A percentile compares a stretch with the other conserved stretches of the same genome.
Conservation (phyloP, 2,888 invertebrate genomes). For the Eupsilia transversa region DNA sequence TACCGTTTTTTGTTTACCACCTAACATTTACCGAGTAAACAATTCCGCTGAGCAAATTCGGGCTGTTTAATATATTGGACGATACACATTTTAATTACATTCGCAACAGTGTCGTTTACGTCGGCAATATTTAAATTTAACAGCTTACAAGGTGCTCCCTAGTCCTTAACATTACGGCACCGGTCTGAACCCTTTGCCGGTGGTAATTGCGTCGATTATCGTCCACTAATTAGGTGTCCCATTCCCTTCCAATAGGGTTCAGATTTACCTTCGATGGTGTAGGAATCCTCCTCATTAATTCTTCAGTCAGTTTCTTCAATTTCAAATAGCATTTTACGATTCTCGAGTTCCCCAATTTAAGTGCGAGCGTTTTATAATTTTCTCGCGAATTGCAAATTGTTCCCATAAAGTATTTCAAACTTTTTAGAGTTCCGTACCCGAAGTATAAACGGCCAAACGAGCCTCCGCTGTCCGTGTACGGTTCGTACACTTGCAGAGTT, state of each 20-base stretch:
- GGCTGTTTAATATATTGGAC: constrained; percentile 52
- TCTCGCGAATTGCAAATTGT: constrained; percentile 46
- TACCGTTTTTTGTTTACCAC: constrained; percentile 29
- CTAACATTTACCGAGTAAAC: constrained; percentile 49
- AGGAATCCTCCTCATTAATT: constrained; percentile 68
- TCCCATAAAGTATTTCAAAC: constrained; percentile 46
- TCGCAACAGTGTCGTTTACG: constrained; percentile 40
- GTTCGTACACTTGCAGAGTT: too few relatives aligned
- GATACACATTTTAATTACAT: constrained; percentile 51
- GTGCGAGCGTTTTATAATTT: constrained; percentile 55
- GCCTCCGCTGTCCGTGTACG: too few relatives aligned
- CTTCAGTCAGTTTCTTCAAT: constrained; percentile 65
- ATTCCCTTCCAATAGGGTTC: constrained; percentile 57
- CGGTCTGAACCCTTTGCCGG: constrained; percentile 47
- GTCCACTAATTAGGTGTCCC: constrained; percentile 66
- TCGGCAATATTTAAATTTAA: constrained; percentile 54
- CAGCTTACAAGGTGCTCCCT: constrained; percentile 46
- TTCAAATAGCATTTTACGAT: constrained; percentile 70
- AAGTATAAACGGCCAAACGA: too few relatives aligned
- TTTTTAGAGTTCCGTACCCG: constrained; percentile 18
- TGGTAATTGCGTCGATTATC: constrained; percentile 67
- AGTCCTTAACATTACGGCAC: constrained; percentile 37
- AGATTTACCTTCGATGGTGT: constrained; percentile 35
- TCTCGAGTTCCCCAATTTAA: constrained; percentile 32
- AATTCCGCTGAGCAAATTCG: constrained; percentile 39